A percentile compares a stretch with the other conserved stretches of the same genome.
phyloP scores from a whole-genome alignment of 92 coral and sea anemone species.

The Galaxea fascicularis region DNA sequence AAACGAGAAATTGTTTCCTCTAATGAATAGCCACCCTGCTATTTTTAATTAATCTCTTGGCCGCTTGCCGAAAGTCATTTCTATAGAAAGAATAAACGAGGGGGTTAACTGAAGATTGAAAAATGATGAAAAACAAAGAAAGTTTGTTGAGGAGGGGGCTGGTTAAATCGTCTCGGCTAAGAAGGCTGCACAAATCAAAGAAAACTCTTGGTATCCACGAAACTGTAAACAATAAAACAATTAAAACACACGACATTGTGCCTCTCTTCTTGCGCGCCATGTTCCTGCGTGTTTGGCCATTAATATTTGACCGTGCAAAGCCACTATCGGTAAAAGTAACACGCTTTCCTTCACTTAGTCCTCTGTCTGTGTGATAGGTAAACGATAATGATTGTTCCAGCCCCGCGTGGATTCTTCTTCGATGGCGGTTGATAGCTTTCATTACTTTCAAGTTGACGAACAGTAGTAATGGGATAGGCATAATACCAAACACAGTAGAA shows the following conservation, averaged over 20 bases:
- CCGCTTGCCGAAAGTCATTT: constrained; percentile 73
- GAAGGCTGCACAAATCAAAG: constrained; percentile 47
- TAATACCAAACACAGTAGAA: constrained; percentile 50
- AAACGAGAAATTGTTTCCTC: not conserved
- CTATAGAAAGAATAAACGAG: constrained; percentile 79
- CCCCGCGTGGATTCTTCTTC: constrained; percentile 19
- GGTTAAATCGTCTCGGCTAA: constrained; percentile 1
- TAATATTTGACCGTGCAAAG: not conserved
- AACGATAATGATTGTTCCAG: constrained; percentile 4
- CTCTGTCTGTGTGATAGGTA: not conserved
- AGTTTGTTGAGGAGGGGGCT: constrained; percentile 45
- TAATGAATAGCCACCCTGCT: not conserved
- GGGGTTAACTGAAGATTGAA: constrained; percentile 75
- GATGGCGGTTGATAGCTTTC: constrained; percentile 60
- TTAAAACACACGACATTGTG: constrained; percentile 66
- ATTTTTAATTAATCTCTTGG: constrained; percentile 40
- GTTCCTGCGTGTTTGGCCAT: constrained; percentile 15
- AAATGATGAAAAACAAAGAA: constrained; percentile 64
- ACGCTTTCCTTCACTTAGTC: not conserved
- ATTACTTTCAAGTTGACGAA: constrained; percentile 70
- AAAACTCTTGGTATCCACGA: constrained; percentile 77
- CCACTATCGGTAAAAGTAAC: not conserved
- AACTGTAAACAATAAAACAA: constrained; percentile 53
- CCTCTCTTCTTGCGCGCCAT: constrained; percentile 24
- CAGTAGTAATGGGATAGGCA: constrained; percentile 53